Base-by-base conservation (phyloP, 2,113 vertebrate species). In the Hipposideros armiger region DNA sequence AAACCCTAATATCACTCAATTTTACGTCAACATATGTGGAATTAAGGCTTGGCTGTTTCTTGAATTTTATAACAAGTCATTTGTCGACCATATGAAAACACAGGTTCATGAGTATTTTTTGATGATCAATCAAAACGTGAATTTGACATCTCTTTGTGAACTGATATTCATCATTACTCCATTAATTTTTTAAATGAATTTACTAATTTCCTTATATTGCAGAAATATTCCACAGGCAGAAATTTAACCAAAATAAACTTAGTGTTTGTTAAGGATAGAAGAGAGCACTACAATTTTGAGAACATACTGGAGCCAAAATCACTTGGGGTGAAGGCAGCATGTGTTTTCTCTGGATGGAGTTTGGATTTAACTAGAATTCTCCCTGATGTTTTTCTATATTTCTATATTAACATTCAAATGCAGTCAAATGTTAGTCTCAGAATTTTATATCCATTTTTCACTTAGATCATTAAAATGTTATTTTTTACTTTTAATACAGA, bases 351-450 rank as follows among this genome's bases (percentile, higher is more conserved):
- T 95, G 69, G 83, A 90, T 45, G 4, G 22, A 78, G 19, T 10
- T 76, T 4, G 5, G 14, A 45, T 42, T 91, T 93, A 52, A 90
- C n/a, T 82, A 70, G 88, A 93, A 74, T 69, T 92, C 62, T 76
- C 77, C 36, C 45, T 69, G 19, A 69, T 85, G 8, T 42, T 95
- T 94, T 86, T 64, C 47, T 89, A 0, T 87, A 77, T 81, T 94
- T 95, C 54, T 72, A 77, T 67, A 78, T 58, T 91, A 67, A 87
- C 22, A 52, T 91, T 86, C 96, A 95, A 95, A 96, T 69, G 24
- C 32, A 86, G 40, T 77, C 74, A 69, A 91, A 70, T 87, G 15
- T 66, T 73, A 86, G 62, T 85, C 40, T 86, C 28, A 93, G 86
- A 91, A 67, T 19, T 77, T 52, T 72, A 70, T 83, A 66, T 58